These are phyloP conservation scores for Alloplasta piceator DNA, from an alignment of 2,888 invertebrate species.

Conservation along the genomic window DNA sequence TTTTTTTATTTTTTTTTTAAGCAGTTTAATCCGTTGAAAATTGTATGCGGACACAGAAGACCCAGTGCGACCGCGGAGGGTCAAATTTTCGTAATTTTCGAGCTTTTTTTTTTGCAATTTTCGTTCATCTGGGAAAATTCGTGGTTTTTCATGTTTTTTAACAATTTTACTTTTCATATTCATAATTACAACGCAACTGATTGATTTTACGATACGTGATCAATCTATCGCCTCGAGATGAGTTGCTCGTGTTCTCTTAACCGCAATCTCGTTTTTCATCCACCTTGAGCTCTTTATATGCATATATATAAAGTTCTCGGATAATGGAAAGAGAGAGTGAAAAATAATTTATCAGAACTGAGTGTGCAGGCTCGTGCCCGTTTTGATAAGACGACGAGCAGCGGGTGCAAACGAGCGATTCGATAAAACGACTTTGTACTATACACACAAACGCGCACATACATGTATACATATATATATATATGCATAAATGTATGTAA, in stretches of 20 bases:
- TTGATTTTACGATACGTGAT: background rate
- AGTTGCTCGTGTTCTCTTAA: slow-evolving; percentile 62
- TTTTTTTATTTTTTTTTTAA: no score
- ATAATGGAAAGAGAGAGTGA: background rate
- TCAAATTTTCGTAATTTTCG: no score
- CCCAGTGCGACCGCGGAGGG: no score
- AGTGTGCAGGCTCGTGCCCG: slow-evolving; percentile 51
- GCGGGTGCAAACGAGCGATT: slow-evolving; percentile 38
- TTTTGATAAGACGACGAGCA: slow-evolving; percentile 50
- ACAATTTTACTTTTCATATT: background rate
- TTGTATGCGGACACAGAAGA: no score
- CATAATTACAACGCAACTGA: background rate
- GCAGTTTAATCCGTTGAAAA: no score
- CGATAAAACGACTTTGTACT: slow-evolving; percentile 23
- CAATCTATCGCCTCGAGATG: background rate
- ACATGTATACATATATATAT: background rate
- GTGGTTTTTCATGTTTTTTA: background rate
- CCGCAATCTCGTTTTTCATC: slow-evolving; percentile 68
- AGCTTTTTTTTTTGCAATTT: slow-evolving; percentile 13
- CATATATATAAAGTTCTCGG: background rate
- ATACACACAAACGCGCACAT: no score
- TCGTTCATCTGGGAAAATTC: background rate
- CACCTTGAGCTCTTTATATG: slow-evolving; percentile 70
- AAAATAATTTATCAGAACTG: slow-evolving; percentile 51
- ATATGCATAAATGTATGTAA: background rate